Evolutionary conservation across 2,113 vertebrate genomes (phyloP), one percentile per base, ranked within the genome.

Genomic region (Thinocorus orbignyianus): DNA sequence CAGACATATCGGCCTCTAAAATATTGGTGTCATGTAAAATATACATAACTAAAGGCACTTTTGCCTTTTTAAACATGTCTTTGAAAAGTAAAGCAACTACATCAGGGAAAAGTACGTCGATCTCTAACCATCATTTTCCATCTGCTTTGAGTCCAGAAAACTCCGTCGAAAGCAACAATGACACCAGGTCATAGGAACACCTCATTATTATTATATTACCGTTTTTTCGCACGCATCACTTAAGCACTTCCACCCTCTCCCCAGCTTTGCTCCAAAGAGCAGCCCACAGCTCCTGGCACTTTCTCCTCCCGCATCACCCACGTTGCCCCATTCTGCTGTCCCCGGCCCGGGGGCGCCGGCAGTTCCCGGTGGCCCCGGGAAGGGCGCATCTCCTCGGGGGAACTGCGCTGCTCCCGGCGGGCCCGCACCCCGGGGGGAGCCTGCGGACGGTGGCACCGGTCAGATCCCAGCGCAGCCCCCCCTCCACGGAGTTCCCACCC

Each of bases 171-270:
- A 65, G 13, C 49, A 18, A 11, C 4, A n/a, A 44, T 10, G 46
- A 28, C 37, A 62, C 28, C 61, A 11, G 31, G 16, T 26, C 49
- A 17, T 0, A 9, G 17, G 8, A 80, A 61, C 37, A 66, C 25
- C 58, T 2, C 3, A 3, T 2, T 3, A 9, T 18, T 28, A 15
- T 16, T 33, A 16, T 13, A 5, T 28, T 57, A n/a, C n/a, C n/a
- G 13, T 28, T 17, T 17, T 22, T 10, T 8, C n/a, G 30, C 44
- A 46, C 64, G 17, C 33, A 44, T 30, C 72, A 37, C 13, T 76
- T 44, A 17, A 7, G 17, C 44, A 19, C 52, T 33, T 42, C 10
- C 10, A 15, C 18, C 31, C 14, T 1, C 17, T 2, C 31, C 3
- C 26, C 60, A 26, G 69, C 73, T 64, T 8, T 30, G 31, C 39